Conservation (phyloP, 2,797 vertebrate genomes). For the Rhinophrynus dorsalis region DNA sequence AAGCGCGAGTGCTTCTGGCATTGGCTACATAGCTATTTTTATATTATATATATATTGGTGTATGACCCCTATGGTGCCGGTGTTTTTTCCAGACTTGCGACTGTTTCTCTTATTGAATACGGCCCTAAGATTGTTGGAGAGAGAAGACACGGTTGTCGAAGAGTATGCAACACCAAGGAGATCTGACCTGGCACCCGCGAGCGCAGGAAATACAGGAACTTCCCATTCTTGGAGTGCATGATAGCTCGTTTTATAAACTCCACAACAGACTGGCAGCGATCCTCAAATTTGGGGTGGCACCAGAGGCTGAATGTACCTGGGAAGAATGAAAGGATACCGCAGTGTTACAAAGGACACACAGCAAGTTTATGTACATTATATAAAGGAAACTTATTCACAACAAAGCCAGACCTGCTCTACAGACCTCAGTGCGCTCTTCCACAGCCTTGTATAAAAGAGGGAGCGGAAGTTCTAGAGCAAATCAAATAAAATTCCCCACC, state of each 20-base stretch:
- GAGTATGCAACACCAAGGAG: too few species aligned
- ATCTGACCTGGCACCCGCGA: constrained; percentile 88
- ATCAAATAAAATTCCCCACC: too few species aligned
- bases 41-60: too few species aligned
- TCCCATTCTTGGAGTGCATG: constrained; percentile 97
- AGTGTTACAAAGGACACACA: neutral
- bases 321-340: neutral
- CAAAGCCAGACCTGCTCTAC: neutral
- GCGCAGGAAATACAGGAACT: constrained; percentile 94
- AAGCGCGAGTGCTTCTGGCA: too few species aligned
- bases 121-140: too few species aligned
- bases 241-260: constrained; percentile 96
- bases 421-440: neutral
- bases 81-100: too few species aligned
- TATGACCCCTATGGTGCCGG: too few species aligned
- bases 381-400: neutral
- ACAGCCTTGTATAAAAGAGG: too few species aligned
- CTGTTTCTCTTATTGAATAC: too few species aligned
- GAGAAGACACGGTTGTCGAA: too few species aligned
- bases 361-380: neutral
- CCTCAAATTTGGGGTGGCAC: constrained; percentile 91
- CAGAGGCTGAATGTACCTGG: constrained; percentile 85
- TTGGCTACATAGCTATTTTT: too few species aligned
- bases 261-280: constrained; percentile 96
- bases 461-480: too few species aligned